Conservation (phyloP, 2,888 invertebrate genomes). For the Terebella lapidaria region DNA sequence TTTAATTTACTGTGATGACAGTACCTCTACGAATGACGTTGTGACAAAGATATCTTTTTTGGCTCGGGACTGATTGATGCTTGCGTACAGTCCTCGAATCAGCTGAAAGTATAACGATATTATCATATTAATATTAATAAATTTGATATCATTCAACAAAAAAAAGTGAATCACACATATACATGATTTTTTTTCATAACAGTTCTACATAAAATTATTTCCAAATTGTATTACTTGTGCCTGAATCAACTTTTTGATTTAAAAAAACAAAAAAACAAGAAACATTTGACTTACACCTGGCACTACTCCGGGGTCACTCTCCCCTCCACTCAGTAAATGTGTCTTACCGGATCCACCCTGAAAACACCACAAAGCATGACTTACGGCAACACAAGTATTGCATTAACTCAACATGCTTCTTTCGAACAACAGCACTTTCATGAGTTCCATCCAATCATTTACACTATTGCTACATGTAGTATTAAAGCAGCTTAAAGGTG, state of each 20-base stretch:
- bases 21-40: constrained; percentile 44
- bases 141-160: background rate
- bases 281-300: constrained; percentile 34
- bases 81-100: background rate
- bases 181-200: no score
- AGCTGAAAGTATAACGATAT: background rate
- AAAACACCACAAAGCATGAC: background rate
- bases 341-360: constrained; percentile 45
- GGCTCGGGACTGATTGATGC: background rate
- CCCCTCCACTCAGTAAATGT: constrained; percentile 39
- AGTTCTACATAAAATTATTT: no score
- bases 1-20: background rate
- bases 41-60: constrained; percentile 42
- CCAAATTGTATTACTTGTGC: no score
- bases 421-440: no score
- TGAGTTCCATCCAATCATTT: no score
- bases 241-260: background rate
- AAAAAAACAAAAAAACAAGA: background rate
- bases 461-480: no score
- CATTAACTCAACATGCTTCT: no score
- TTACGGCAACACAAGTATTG: no score
- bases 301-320: constrained; percentile 41
- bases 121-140: background rate
- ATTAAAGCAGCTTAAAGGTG: no score
- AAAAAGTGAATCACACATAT: no score